Percentiles rank a stretch among this genome's conserved stretches.
phyloP scores from a whole-genome alignment of 2,113 vertebrate genomes.

The Cygnus atratus region DNA sequence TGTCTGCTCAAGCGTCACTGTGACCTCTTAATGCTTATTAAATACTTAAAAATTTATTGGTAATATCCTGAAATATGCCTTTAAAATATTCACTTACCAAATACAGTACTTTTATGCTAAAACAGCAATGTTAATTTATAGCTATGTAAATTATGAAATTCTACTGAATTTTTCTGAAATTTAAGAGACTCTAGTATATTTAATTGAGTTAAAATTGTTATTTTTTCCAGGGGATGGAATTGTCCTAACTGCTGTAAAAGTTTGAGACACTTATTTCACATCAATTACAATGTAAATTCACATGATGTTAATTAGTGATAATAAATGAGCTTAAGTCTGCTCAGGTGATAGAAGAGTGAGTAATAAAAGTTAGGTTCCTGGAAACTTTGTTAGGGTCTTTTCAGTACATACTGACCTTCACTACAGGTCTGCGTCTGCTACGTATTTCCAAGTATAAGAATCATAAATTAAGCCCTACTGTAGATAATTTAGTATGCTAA shows the following conservation, averaged over 20 bases:
- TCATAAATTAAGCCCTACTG: neutral
- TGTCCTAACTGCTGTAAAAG: neutral
- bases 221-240: neutral
- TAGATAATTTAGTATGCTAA: neutral
- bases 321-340: neutral
- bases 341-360: neutral
- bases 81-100: neutral
- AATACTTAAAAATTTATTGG: neutral
- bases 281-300: neutral
- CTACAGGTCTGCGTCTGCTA: neutral
- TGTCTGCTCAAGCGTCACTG: neutral
- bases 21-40: neutral
- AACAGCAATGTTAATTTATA: neutral
- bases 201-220: neutral
- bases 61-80: neutral
- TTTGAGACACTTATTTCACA: neutral
- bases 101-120: neutral
- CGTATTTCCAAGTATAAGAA: neutral
- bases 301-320: neutral
- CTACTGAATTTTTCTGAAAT: neutral
- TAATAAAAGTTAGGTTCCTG: neutral
- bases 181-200: neutral
- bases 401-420: neutral
- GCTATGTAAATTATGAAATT: neutral
- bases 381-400: neutral